Evolutionary conservation across 2,888 invertebrate genomes (phyloP).

Genomic region (Conomelus anceps): DNA sequence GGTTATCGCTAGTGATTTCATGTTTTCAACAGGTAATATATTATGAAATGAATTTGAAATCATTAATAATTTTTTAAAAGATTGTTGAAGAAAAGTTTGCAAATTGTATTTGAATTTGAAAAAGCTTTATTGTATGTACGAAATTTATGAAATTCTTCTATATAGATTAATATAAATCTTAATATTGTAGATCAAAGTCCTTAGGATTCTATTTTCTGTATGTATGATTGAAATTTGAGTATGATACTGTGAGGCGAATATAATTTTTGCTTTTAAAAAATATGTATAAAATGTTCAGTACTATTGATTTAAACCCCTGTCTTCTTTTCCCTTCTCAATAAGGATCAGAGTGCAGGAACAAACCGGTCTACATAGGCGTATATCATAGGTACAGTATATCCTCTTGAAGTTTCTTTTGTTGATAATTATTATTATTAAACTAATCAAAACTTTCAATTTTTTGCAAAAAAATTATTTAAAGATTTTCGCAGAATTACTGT

Average conservation of each 20-base stretch:
- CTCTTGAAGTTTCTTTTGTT: no score
- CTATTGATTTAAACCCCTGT: neutral
- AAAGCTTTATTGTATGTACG: conserved; percentile 28
- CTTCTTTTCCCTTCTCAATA: neutral
- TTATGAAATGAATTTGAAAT: neutral
- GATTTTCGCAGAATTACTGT: no score
- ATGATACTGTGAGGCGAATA: neutral
- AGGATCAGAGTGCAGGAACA: no score
- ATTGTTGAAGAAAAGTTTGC: conserved; percentile 24
- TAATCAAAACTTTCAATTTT: no score
- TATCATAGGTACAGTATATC: no score
- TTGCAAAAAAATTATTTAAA: no score
- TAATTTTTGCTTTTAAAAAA: neutral
- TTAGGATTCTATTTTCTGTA: neutral
- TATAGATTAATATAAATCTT: neutral
- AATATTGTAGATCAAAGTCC: neutral
- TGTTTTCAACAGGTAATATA: neutral
- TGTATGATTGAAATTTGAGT: neutral
- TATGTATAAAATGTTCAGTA: no score
- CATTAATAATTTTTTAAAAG: conserved; percentile 23
- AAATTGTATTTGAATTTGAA: conserved; percentile 24
- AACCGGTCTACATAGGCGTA: no score
- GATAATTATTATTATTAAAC: no score
- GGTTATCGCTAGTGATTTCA: neutral
- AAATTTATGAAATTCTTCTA: conserved; percentile 22